Evolutionary conservation across 2,797 vertebrate species (phyloP).

Genomic region (Sebastes trivittatus): DNA sequence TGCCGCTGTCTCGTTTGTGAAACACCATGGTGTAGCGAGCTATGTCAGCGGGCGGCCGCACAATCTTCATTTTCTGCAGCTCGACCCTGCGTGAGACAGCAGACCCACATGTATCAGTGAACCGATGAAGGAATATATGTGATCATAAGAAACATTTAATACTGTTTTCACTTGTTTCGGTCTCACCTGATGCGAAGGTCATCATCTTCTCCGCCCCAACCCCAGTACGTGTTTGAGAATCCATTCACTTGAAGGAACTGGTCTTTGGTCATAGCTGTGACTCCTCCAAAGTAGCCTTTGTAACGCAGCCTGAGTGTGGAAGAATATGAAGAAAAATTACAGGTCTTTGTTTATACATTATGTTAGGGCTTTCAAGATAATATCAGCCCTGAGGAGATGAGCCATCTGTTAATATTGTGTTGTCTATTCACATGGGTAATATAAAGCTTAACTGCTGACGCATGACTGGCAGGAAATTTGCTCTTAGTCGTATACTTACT

Average conservation of each 20-base stretch:
- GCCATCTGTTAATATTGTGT: neutral
- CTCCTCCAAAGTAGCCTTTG: constrained; percentile 95
- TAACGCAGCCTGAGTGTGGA: constrained; percentile 86
- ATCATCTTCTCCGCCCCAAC: constrained; percentile 98
- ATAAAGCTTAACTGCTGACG: neutral
- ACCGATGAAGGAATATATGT: neutral
- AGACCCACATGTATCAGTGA: neutral
- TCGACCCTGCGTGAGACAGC: constrained; percentile 82
- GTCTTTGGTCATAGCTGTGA: constrained; percentile 91
- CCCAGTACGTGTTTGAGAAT: constrained; percentile 98
- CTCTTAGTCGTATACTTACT: constrained; percentile 77
- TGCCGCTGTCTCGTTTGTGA: constrained; percentile 92
- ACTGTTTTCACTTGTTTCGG: neutral
- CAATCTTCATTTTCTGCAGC: constrained; percentile 90
- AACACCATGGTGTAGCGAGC: constrained; percentile 98
- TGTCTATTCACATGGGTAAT: neutral
- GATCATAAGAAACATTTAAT: neutral
- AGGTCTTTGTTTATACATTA: neutral
- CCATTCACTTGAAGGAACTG: constrained; percentile 94
- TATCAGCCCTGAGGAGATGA: neutral
- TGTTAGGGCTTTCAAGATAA: neutral
- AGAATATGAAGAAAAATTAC: neutral
- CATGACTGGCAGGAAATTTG: neutral
- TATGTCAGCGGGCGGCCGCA: constrained; percentile 85
- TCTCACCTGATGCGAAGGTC: constrained; percentile 93